Base-by-base conservation (phyloP, 1,140 invertebrate genomes). In the Camponotus vicinus region DNA sequence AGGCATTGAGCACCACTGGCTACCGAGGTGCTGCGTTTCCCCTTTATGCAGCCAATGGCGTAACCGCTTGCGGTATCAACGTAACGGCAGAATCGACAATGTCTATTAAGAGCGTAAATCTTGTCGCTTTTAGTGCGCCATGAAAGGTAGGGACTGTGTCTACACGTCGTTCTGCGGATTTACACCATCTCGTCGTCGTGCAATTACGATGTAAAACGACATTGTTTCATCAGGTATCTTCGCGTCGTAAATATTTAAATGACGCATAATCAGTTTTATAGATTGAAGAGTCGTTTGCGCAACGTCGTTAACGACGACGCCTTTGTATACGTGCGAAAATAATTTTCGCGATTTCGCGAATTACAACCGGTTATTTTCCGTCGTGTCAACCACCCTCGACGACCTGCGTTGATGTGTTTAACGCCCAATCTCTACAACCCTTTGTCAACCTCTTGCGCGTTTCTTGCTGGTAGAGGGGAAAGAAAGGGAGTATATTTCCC, bases 11-110 rank as follows among this genome's bases (percentile, higher is more conserved):
- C 71, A 82, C 77, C 92, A 85, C 92, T 92, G 92, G 52, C 52
- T 82, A 34, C 7, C 75, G 84, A 86, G 64, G 86, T 86, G 86
- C 88, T 90, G 91, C 92, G 89, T 92, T 92, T 90, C 85, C 85
- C 89, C 90, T 91, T 92, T 92, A 90, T 92, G 89, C 91, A 92
- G 86, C 88, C 92, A 92, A 61, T 91, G 92, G 92, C 92, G 92
- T 92, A 92, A 91, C 77, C 67, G 84, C 91, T 86, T 91, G 79
- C 79, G 79, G 79, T 83, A 83, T 83, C 79, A 83, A 61, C 69
- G 69, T 75, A 75, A 40, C 79, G 69, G 55, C 79, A 49, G 69
- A 83, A 83, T 83, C 69, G 79, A 83, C 79, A 63, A 63, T 42
- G 69, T 45, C 79, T 83, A 75, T 83, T 75, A 83, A 83, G 69